phyloP scores from a whole-genome alignment of 2,113 vertebrate genomes.

The Sorex fumeus region DNA sequence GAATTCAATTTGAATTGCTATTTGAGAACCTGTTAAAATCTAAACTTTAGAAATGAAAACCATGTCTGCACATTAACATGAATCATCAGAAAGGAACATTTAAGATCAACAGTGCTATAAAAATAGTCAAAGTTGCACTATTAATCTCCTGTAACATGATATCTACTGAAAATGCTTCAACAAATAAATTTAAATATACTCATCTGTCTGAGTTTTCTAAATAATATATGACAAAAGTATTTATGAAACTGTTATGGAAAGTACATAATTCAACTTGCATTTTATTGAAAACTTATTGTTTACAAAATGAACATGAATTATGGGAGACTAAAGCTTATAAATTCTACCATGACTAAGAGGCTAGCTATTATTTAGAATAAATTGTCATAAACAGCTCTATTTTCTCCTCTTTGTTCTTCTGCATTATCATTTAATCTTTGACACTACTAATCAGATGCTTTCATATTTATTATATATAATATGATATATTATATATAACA shows the following conservation, averaged over 20 bases:
- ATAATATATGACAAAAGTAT: neutral
- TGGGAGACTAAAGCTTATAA: fast-evolving
- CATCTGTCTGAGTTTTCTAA: neutral
- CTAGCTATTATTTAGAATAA: neutral
- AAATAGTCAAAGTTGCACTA: neutral
- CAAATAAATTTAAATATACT: neutral
- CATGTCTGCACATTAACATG: neutral
- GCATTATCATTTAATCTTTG: neutral
- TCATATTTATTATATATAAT: neutral
- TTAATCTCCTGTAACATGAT: neutral
- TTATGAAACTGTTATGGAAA: neutral
- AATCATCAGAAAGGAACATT: neutral
- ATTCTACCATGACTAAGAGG: neutral
- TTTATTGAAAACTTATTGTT: neutral
- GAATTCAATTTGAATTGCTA: neutral
- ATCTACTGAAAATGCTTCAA: neutral
- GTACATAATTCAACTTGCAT: neutral
- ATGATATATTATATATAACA: no score
- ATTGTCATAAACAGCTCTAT: neutral
- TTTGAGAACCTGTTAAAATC: neutral
- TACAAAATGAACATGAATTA: neutral
- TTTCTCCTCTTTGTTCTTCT: neutral
- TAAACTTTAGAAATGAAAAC: neutral
- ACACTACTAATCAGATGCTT: neutral
- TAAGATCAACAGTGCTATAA: neutral